Evolutionary conservation across 2,113 vertebrate genomes (phyloP).

Genomic region (Enhydra lutris): DNA sequence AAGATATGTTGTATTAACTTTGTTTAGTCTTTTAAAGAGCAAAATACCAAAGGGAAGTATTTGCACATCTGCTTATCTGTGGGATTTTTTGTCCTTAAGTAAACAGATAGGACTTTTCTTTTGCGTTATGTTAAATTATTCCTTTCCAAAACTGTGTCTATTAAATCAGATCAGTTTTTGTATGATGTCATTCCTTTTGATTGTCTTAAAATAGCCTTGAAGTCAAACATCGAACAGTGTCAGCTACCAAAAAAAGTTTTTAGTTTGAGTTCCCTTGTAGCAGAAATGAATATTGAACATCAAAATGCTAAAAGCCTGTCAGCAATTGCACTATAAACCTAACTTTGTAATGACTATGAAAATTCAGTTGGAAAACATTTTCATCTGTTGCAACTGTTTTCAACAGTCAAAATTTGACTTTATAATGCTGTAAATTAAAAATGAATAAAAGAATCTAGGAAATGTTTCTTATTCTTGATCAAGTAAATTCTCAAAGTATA

Average conservation of each 20-base stretch:
- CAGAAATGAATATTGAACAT: not conserved
- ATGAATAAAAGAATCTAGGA: not conserved
- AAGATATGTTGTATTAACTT: not conserved
- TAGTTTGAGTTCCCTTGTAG: not conserved
- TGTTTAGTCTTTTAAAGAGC: not conserved
- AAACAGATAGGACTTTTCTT: not conserved
- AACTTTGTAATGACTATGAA: not conserved
- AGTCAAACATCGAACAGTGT: not conserved
- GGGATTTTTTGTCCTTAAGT: not conserved
- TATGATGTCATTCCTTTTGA: not conserved
- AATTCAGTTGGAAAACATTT: not conserved
- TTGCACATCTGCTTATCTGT: not conserved
- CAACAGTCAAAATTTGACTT: not conserved
- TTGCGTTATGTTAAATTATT: not conserved
- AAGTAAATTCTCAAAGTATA: not conserved
- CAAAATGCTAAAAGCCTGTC: not conserved
- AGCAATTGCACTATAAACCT: not conserved
- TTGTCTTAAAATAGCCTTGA: constrained; percentile 1
- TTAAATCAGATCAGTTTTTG: not conserved
- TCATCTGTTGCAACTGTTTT: not conserved
- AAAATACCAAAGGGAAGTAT: not conserved
- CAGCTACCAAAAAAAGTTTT: not conserved
- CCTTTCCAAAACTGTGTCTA: not conserved
- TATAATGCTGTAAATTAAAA: constrained; percentile 18
- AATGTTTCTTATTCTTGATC: not conserved